Base-by-base conservation (phyloP, 23 tunicate genomes). In the Diplosoma virens region DNA sequence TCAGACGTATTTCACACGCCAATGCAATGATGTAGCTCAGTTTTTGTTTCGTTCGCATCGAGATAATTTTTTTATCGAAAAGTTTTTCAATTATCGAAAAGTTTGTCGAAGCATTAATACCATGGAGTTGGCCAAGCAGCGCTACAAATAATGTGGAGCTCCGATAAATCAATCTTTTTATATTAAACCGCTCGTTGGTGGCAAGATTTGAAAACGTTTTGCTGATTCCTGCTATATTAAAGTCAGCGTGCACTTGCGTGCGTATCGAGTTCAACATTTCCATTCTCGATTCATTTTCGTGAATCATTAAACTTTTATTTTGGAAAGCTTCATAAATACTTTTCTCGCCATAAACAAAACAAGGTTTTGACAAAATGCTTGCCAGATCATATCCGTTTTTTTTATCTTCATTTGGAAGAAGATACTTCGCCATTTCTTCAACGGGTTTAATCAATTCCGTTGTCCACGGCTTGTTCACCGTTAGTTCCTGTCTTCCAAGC, bases 341-440 rank as follows among this genome's bases (percentile, higher is more conserved):
- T 54, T 47, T 20, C 16, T 59, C 32, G 58, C 86, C 86, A 3
- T 65, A 56, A 24, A 81, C 70, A 54, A 37, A 54, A 16, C 69
- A 27, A 22, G 47, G 50, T 25, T 48, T 14, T 2, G 59, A 32
- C 70, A 81, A 37, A 52, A 81, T 81, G 30, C 56, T 66, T 2
- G 79, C 18, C 20, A 81, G 69, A 25, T 81, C 68, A 35, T 81
- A 81, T 25, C 86, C 86, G 6, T 81, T 53, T 45, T 68, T 67
- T 0, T 71, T 6, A 2, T 54, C 59, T 28, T 55, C 21, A 3
- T 81, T 79, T 26, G 18, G 65, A 3, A 31, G 26, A 25, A 81
- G 29, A 32, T 71, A 71, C 33, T 81, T 23, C 22, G 56, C 41
- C 86, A 81, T 81, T 56, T 71, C 78, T 9, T 36, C 21, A n/a